Conservation (phyloP, 2,113 vertebrate genomes). For the Lepus americanus region DNA sequence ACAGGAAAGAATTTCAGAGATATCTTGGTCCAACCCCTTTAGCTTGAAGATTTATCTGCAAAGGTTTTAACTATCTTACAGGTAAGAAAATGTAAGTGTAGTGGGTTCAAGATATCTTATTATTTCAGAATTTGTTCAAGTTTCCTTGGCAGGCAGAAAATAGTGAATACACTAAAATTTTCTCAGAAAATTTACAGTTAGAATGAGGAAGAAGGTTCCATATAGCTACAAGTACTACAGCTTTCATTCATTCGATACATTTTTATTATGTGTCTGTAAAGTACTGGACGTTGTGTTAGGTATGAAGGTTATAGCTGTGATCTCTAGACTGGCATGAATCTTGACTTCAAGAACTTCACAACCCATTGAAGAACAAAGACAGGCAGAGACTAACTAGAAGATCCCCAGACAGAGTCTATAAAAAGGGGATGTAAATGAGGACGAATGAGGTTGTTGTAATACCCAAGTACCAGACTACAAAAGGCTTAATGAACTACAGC, state of each 20-base stretch:
- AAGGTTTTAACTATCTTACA: background rate
- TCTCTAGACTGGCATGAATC: background rate
- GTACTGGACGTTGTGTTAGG: accelerated
- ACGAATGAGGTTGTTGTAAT: background rate
- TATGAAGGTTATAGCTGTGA: background rate
- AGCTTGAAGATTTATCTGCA: background rate
- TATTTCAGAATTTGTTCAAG: background rate
- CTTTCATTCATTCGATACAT: background rate
- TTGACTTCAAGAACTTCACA: background rate
- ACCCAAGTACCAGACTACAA: background rate
- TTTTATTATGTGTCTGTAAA: background rate
- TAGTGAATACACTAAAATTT: background rate
- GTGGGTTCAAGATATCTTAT: background rate
- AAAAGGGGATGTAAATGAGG: background rate
- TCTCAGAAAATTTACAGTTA: background rate
- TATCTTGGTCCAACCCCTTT: background rate
- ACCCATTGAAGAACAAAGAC: background rate
- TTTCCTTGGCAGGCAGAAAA: background rate
- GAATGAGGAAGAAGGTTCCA: background rate
- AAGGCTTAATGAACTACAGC: background rate
- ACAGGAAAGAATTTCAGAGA: background rate
- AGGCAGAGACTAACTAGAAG: background rate
- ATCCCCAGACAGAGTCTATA: background rate
- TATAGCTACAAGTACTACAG: background rate
- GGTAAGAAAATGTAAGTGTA: background rate